A percentile compares a stretch with the other conserved stretches of the same genome.
phyloP scores from a whole-genome alignment of 2,113 vertebrate genomes.

The Centrocercus urophasianus region DNA sequence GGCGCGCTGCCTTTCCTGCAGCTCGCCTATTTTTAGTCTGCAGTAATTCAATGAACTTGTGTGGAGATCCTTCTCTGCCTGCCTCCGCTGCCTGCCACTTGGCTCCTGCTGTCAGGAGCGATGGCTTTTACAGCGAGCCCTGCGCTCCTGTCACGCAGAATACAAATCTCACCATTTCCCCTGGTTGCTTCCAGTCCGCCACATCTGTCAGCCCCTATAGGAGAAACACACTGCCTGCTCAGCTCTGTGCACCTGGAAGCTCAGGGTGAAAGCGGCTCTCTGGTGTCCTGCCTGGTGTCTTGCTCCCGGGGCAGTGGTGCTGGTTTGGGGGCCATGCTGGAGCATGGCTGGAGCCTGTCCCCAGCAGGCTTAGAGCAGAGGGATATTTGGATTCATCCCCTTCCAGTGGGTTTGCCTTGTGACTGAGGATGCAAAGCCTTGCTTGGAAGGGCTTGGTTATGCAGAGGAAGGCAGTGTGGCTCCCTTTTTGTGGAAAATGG shows the following conservation, averaged over 20 bases:
- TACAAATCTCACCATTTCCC: not conserved
- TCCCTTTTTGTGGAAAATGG: not conserved
- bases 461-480: fast-evolving
- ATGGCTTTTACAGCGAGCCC: not conserved
- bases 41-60: not conserved
- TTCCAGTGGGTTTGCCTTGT: not conserved
- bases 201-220: fast-evolving
- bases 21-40: slow-evolving; percentile 48
- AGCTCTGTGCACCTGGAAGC: not conserved
- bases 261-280: not conserved
- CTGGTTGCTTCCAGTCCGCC: not conserved
- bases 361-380: not conserved
- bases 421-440: not conserved
- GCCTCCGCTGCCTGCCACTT: not conserved
- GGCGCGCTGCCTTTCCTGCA: slow-evolving; percentile 8
- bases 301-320: not conserved
- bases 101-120: not conserved
- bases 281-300: not conserved
- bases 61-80: not conserved
- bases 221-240: fast-evolving
- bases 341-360: not conserved
- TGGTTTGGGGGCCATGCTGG: not conserved
- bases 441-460: not conserved
- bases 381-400: not conserved
- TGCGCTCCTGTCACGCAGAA: not conserved